phyloP scores from a whole-genome alignment of 2,888 invertebrate genomes.

The Cheilosia pagana region DNA sequence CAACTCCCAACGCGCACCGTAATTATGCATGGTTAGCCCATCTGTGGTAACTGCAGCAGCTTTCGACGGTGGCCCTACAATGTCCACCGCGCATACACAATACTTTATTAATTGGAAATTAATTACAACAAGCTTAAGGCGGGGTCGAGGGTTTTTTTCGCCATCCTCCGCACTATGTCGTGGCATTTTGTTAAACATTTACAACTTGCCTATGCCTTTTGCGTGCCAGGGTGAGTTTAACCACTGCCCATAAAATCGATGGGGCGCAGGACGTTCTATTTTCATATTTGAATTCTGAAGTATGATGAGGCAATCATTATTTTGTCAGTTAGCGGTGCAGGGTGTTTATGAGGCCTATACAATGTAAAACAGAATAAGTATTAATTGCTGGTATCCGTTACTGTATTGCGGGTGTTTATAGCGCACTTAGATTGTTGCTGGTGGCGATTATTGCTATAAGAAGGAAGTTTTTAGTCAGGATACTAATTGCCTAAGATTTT shows the following conservation, averaged over 20 bases:
- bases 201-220: neutral
- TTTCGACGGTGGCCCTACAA: constrained; percentile 1
- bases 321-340: too few relatives aligned
- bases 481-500: too few relatives aligned
- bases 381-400: too few relatives aligned
- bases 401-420: too few relatives aligned
- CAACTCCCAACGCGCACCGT: neutral
- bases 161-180: neutral
- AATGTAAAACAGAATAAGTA: too few relatives aligned
- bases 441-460: too few relatives aligned
- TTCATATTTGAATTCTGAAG: neutral
- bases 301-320: too few relatives aligned
- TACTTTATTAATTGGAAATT: constrained; percentile 53
- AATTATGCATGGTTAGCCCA: constrained; percentile 36
- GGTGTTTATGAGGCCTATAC: too few relatives aligned
- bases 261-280: neutral
- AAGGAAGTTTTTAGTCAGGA: too few relatives aligned
- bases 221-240: neutral
- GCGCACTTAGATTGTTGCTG: too few relatives aligned
- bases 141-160: neutral
- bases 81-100: constrained; percentile 18
- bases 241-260: neutral
- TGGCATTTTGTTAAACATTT: constrained; percentile 8
- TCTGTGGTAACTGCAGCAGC: constrained; percentile 3
- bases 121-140: constrained; percentile 54